Conservation (phyloP, 2,113 vertebrate species). For the Chamaea fasciata region DNA sequence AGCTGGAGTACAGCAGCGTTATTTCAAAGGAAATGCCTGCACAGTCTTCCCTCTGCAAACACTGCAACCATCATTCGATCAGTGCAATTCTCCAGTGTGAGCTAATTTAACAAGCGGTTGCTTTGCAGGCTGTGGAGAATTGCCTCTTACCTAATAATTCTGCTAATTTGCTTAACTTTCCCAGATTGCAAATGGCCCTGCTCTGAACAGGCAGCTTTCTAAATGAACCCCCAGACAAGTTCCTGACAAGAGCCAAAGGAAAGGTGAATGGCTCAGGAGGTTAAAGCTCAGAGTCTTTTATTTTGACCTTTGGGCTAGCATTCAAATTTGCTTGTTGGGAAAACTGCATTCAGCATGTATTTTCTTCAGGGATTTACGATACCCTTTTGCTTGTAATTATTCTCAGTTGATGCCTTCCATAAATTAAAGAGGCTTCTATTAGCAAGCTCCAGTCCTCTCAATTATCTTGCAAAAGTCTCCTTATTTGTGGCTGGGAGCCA, state of each 20-base stretch:
- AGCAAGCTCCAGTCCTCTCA: constrained; percentile 6
- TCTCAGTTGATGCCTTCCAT: constrained; percentile 34
- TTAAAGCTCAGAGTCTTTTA: constrained; percentile 5
- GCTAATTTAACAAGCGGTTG: constrained; percentile 58
- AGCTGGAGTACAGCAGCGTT: neutral
- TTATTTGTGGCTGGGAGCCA: neutral
- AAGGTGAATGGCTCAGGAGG: neutral
- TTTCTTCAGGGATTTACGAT: constrained; percentile 40
- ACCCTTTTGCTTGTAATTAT: constrained; percentile 44
- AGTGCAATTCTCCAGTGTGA: constrained; percentile 41
- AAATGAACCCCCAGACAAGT: constrained; percentile 26
- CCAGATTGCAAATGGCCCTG: constrained; percentile 32
- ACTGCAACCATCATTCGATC: neutral
- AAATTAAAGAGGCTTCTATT: constrained; percentile 54
- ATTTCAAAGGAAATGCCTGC: constrained; percentile 16
- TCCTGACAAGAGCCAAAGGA: neutral
- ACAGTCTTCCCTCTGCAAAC: constrained; percentile 16
- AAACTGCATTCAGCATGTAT: neutral
- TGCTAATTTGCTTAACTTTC: constrained; percentile 59
- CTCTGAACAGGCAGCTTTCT: constrained; percentile 10
- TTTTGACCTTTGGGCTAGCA: constrained; percentile 46
- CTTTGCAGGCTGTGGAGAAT: constrained; percentile 63
- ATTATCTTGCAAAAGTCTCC: neutral
- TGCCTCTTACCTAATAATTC: constrained; percentile 62
- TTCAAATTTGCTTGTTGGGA: constrained; percentile 25